These are phyloP conservation scores for Ochlodes sylvanus DNA, from an alignment of 2,888 invertebrate species.

Conservation along the genomic window DNA sequence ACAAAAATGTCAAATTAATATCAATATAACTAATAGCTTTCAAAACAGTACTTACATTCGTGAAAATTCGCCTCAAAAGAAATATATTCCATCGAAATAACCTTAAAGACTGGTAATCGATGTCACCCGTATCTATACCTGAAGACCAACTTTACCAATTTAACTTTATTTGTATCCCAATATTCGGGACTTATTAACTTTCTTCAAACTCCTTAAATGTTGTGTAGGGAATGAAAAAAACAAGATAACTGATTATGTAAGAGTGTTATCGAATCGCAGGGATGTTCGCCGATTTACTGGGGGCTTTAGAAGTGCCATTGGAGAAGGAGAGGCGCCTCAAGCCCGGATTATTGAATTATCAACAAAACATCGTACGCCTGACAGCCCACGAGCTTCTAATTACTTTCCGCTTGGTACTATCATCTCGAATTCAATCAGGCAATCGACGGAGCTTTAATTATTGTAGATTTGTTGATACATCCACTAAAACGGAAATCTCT, in stretches of 20 bases:
- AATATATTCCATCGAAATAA: constrained; percentile 65
- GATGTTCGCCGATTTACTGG: constrained; percentile 37
- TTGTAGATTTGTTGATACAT: constrained; percentile 53
- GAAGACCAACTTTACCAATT: constrained; percentile 78
- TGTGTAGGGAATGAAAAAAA: constrained; percentile 69
- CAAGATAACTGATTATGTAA: constrained; percentile 71
- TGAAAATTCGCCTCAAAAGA: constrained; percentile 53
- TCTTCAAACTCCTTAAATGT: constrained; percentile 63
- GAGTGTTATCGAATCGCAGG: constrained; percentile 63
- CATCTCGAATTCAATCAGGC: constrained; percentile 68
- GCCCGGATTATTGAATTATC: constrained; percentile 81
- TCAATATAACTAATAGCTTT: no score
- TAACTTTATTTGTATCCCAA: constrained; percentile 82
- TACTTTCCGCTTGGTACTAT: constrained; percentile 71
- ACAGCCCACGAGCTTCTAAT: constrained; percentile 73
- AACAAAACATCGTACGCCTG: constrained; percentile 79
- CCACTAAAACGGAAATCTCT: constrained; percentile 49
- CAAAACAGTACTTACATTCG: no score
- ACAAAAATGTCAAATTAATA: no score
- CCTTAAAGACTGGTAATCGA: constrained; percentile 65
- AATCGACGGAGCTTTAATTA: constrained; percentile 68
- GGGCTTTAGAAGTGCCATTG: constrained; percentile 52
- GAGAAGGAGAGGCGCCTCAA: constrained; percentile 69
- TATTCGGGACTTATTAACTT: constrained; percentile 75
- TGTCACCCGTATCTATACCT: constrained; percentile 69